Base-by-base conservation (phyloP, 2,888 invertebrate genomes). In the Meliscaeva auricollis region DNA sequence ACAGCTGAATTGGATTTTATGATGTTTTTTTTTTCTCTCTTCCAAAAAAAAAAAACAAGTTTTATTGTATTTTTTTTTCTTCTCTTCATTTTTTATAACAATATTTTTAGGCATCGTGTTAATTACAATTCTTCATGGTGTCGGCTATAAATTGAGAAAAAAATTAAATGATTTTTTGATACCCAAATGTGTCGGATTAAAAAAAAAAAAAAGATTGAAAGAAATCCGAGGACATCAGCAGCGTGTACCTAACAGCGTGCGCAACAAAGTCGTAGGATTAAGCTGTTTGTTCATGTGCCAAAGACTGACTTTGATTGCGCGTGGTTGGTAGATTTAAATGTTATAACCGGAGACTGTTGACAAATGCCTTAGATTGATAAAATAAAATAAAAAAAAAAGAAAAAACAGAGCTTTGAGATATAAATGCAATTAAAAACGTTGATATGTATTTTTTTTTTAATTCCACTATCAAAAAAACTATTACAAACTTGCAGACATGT, bases 71-170 rank as follows among this genome's bases (percentile, higher is more conserved):
- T 17, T 0, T 26, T 30, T 35, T 26, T 68, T 20, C n/a, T n/a
- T n/a, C n/a, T n/a, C n/a, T n/a, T n/a, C n/a, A n/a, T n/a, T 48
- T 17, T 56, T 54, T 4, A 22, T 22, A 52, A n/a, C 26, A 32
- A 30, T 5, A 58, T 30, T 44, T 30, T 13, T 32, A 11, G 22
- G 13, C 32, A 73, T 70, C 73, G 46, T 38, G 54, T 68, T 80
- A 80, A 76, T 80, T 80, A 84, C 75, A 76, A 68, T 80, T 75
- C 70, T 75, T 56, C 68, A 60, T 52, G 70, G 70, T 80, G 80
- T 72, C 52, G 68, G 52, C n/a, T 30, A 73, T 77, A 77, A 32
- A 32, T 64, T 54, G 1, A 54, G 30, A 54, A 54, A 48, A 79
- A 74, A 66, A 74, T 70, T 79, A 69, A 84, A 84, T 48, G 75